Evolutionary conservation across 2,888 invertebrate species (phyloP), one percentile per base, ranked within the genome.

Genomic region (Halocaridina rubra): DNA sequence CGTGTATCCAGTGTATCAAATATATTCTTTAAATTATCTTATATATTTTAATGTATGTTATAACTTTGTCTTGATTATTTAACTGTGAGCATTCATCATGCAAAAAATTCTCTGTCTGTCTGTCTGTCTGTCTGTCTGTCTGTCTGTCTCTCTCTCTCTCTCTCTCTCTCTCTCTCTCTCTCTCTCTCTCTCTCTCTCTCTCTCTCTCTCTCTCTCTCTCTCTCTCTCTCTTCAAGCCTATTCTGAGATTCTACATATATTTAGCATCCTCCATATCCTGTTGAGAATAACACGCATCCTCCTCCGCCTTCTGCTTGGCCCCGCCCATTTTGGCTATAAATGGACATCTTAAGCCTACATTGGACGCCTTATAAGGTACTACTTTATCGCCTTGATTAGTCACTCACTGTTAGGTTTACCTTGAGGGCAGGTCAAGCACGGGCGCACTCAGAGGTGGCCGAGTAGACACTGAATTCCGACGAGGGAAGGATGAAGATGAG

Each of bases 181-280:
- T 57, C 57, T 76, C 76, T 57, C 57, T 29, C 57, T 76, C 76
- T 59, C 76, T 19, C 59, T 53, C 57, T 76, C 76, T 53, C 53
- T 53, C 29, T 29, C 30, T 27, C 33, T 39, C 39, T 39, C 74
- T 74, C 32, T 24, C 61, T 27, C 53, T 53, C 53, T 53, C 53
- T 53, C 53, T 53, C 53, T 53, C 53, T 7, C 10, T 0, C 53
- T 10, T 1, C 1, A 53, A 53, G 53, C 16, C 13, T 27, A 8
- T 67, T 29, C n/a, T 30, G 4, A 8, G 27, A 24, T 67, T 27
- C 13, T n/a, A n/a, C n/a, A 67, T 13, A 67, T 29, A 3, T 29
- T n/a, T 67, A 5, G 22, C 29, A n/a, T 30, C n/a, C 67, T 27
- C 3, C 0, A 2, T 27, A n/a, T 29, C 13, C 29, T 16, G 19